Evolutionary conservation across 2,888 invertebrate species (phyloP), one percentile per base, ranked within the genome.

Genomic region (Oeneis ivallda): DNA sequence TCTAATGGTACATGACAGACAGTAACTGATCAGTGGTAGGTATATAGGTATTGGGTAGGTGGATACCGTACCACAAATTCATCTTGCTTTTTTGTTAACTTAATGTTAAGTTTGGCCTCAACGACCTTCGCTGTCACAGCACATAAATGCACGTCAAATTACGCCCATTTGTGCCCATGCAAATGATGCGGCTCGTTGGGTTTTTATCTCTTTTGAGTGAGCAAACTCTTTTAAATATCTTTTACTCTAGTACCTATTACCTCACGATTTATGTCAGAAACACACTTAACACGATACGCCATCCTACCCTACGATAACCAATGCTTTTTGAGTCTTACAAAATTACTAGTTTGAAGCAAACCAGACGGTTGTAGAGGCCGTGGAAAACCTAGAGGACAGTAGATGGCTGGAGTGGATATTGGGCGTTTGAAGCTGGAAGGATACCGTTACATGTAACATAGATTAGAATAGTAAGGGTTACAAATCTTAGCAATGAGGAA

Each of bases 161-260:
- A 49, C 60, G 60, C 60, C 60, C 60, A 60, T 60, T 32, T 45
- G 19, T 58, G 34, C 43, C 45, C 47, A 58, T 56, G 19, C 56
- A 17, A 56, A 54, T 41, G 56, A 39, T 17, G 56, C 56, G 56
- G 19, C 37, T 17, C 11, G 53, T 17, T 39, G 13, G 10, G 4
- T 10, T 56, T 56, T 39, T 41, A 13, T 39, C 10, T 17, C 15
- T 39, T 53, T 37, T 37, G 17, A 54, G 11, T 39, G 56, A 56
- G 19, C 41, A 56, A 41, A 39, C 19, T 19, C 56, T 19, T 56
- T 56, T 19, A 3, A n/a, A n/a, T n/a, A 32, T 52, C 13, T n/a
- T 52, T n/a, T 4, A 52, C 52, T 47, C 17, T 17, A 47, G 17
- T 6, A 47, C n/a, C 13, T 9, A 5, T 37, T 37, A 37, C 7